Evolutionary conservation across 92 coral and sea anemone species (phyloP), one percentile per base, ranked within the genome.

Genomic region (Muricea muricata): DNA sequence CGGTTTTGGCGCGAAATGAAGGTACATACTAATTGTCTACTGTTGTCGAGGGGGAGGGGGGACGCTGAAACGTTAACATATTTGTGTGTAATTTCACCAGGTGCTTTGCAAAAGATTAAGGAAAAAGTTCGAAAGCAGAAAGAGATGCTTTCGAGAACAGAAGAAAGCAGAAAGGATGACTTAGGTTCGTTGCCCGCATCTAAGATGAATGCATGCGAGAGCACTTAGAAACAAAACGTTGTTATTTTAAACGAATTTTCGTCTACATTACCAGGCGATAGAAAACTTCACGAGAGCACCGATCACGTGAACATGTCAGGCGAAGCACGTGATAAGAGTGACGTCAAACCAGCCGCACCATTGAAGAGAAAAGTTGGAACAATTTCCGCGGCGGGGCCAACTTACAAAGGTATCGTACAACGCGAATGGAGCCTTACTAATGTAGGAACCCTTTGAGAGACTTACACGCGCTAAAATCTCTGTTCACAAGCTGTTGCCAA

Each of bases 301-400:
- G 83, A 78, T 12, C 26, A 34, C 6, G 71, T 78, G 31, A 39
- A 21, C 7, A 78, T n/a, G 17, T 23, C 69, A 35, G 21, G 33
- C 18, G 80, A 77, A 24, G 70, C 58, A 29, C 47, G 81, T 31
- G 92, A 58, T 14, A 39, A 41, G 8, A 76, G 67, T 32, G 26
- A 40, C 29, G 88, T 81, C 7, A 75, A 76, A 0, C 79, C 86
- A 10, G 68, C 91, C 41, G 89, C 87, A 15, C 87, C 91, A 24
- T 89, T 94, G 21, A 96, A 92, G 46, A 84, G 99, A 81, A 96
- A 96, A 82, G 93, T 96, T 17, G 97, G 94, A 47, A 81, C 92
- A 46, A 96, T 91, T 11, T 93, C 98, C 17, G 84, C 98, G 21
- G 90, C 97, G 8, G 83, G 83, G 13, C 91, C 99, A 41, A 92